A percentile compares a stretch with the other conserved stretches of the same genome.
phyloP scores from a whole-genome alignment of 2,113 vertebrate genomes.

The Cromileptes altivelis region DNA sequence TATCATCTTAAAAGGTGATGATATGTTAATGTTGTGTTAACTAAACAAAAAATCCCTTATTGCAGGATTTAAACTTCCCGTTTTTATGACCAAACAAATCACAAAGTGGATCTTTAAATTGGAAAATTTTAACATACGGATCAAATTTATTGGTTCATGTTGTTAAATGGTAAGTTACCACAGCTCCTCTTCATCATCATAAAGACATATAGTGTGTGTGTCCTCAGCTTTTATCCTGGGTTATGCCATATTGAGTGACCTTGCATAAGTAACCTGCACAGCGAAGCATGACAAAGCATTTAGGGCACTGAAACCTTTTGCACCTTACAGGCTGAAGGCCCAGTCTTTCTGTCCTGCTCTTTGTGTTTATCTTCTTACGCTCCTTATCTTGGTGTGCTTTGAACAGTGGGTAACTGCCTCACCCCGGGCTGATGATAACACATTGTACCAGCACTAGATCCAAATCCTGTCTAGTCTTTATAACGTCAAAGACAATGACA shows the following conservation, averaged over 20 bases:
- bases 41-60: too few species aligned
- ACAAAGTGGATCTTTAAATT: background rate
- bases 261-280: constrained; percentile 11
- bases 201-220: background rate
- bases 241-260: constrained; percentile 37
- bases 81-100: background rate
- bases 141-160: background rate
- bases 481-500: background rate
- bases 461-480: background rate
- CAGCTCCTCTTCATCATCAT: background rate
- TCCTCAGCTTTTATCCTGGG: background rate
- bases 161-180: background rate
- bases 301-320: background rate
- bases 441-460: background rate
- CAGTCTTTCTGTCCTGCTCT: background rate
- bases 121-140: background rate
- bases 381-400: constrained; percentile 5
- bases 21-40: background rate
- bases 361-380: background rate
- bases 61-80: background rate
- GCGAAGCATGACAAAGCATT: constrained; percentile 27
- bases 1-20: background rate
- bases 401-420: background rate
- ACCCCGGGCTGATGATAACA: background rate
- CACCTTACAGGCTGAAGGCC: background rate